A percentile compares a stretch with the other conserved stretches of the same genome.
phyloP scores from a whole-genome alignment of 2,888 invertebrate genomes.

The Ophion ventricosus region DNA sequence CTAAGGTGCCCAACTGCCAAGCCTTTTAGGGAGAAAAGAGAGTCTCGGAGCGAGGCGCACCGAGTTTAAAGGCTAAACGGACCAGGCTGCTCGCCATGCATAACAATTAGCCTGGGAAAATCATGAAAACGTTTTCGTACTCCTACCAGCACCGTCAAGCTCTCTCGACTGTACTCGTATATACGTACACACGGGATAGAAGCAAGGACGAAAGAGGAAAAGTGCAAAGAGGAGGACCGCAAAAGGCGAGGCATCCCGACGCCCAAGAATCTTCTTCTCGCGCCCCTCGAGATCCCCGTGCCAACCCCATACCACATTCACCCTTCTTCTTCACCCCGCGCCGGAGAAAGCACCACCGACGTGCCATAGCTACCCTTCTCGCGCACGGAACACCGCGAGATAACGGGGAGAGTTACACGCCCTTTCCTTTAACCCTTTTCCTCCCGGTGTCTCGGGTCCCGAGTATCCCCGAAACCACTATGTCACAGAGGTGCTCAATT shows the following conservation, averaged over 20 bases:
- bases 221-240: conserved; percentile 32
- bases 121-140: conserved; percentile 81
- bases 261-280: conserved; percentile 58
- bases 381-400: conserved; percentile 79
- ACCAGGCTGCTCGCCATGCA: conserved; percentile 79
- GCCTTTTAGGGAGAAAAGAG: conserved; percentile 23
- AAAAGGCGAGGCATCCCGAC: conserved; percentile 55
- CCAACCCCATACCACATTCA: conserved; percentile 48
- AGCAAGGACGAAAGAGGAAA: conserved; percentile 35
- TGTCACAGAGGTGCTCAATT: conserved; percentile 58
- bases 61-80: conserved; percentile 79
- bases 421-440: conserved; percentile 79
- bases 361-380: conserved; percentile 69
- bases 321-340: conserved; percentile 28
- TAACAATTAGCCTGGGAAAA: conserved; percentile 83
- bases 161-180: conserved; percentile 41
- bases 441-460: conserved; percentile 37
- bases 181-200: conserved; percentile 36
- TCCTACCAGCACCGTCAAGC: conserved; percentile 66
- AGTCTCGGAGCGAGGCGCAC: conserved; percentile 55
- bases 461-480: conserved; percentile 40
- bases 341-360: conserved; percentile 69
- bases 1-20: background rate
- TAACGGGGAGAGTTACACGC: conserved; percentile 82
- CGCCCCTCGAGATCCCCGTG: conserved; percentile 58